These are phyloP conservation scores for Drosophila elegans DNA, from an alignment of 1,140 invertebrate species.

Conservation along the genomic window DNA sequence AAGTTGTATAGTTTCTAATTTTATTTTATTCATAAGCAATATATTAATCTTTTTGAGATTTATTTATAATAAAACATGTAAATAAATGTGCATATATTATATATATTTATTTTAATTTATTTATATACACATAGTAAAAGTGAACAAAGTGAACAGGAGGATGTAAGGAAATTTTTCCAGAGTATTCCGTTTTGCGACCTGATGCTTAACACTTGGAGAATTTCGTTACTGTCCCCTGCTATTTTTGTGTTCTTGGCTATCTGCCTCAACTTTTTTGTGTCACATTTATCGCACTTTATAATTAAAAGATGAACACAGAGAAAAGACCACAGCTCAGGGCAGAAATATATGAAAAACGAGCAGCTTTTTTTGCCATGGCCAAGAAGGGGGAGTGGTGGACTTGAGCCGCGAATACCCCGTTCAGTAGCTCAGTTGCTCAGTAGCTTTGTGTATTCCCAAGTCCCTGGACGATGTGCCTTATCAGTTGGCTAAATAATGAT, in stretches of 20 bases:
- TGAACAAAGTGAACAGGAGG: too few species aligned
- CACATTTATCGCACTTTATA: constrained; percentile 83
- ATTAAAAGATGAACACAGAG: constrained; percentile 55
- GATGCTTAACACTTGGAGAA: background rate
- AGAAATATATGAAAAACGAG: constrained; percentile 21
- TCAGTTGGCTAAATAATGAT: constrained; percentile 80
- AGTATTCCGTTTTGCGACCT: constrained; percentile 22
- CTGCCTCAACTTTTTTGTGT: constrained; percentile 55
- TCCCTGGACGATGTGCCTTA: constrained; percentile 34
- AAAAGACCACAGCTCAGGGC: background rate
- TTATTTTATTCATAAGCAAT: too few species aligned
- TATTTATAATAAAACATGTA: too few species aligned
- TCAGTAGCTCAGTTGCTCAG: constrained; percentile 14
- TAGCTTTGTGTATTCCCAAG: background rate
- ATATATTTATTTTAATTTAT: too few species aligned
- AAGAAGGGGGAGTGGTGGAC: background rate
- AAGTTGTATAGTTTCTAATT: too few species aligned
- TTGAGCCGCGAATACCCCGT: background rate
- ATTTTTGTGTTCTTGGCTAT: constrained; percentile 29
- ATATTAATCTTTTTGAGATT: too few species aligned
- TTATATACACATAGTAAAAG: too few species aligned
- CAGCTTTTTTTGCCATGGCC: background rate
- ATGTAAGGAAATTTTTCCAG: background rate
- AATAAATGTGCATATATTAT: too few species aligned
- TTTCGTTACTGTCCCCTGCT: constrained; percentile 9